Percentiles rank a stretch among this genome's conserved stretches.
These are phyloP conservation scores for Goniozus legneri DNA, from an alignment of 1,140 invertebrate species.

Conservation along the genomic window DNA sequence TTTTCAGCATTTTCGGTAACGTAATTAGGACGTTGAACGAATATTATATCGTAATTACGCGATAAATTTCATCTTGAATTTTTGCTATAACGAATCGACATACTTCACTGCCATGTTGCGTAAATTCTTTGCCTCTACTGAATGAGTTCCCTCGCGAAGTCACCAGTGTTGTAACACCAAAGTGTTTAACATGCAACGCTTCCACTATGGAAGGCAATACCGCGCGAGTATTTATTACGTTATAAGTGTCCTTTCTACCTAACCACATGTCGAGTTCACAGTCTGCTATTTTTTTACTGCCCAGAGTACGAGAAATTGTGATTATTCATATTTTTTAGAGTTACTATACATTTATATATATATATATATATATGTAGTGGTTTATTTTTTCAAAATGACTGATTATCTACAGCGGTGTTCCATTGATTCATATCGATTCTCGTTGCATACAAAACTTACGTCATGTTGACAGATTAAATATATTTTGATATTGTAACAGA, in stretches of 20 bases:
- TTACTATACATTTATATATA: too few relatives aligned
- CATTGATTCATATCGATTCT: too few relatives aligned
- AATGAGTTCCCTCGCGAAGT: conserved; percentile 8
- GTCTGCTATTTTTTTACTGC: background rate
- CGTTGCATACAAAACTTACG: too few relatives aligned
- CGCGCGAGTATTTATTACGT: conserved; percentile 15
- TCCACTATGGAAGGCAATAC: conserved; percentile 4
- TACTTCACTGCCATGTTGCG: conserved; percentile 1
- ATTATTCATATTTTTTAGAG: too few relatives aligned
- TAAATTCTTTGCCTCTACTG: conserved; percentile 6
- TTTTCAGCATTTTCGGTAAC: too few relatives aligned
- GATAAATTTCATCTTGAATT: conserved; percentile 1
- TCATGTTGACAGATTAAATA: too few relatives aligned
- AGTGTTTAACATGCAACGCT: conserved; percentile 8
- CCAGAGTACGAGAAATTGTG: too few relatives aligned
- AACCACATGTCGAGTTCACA: background rate
- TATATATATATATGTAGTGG: too few relatives aligned
- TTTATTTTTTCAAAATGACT: too few relatives aligned
- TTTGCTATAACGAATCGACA: background rate
- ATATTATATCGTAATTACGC: too few relatives aligned
- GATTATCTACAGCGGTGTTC: too few relatives aligned
- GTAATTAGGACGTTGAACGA: too few relatives aligned
- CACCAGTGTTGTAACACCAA: conserved; percentile 8
- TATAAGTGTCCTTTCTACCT: conserved; percentile 4
- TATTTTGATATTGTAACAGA: conserved; percentile 26